phyloP scores from a whole-genome alignment of 2,113 vertebrate species.

The Gallinago media region DNA sequence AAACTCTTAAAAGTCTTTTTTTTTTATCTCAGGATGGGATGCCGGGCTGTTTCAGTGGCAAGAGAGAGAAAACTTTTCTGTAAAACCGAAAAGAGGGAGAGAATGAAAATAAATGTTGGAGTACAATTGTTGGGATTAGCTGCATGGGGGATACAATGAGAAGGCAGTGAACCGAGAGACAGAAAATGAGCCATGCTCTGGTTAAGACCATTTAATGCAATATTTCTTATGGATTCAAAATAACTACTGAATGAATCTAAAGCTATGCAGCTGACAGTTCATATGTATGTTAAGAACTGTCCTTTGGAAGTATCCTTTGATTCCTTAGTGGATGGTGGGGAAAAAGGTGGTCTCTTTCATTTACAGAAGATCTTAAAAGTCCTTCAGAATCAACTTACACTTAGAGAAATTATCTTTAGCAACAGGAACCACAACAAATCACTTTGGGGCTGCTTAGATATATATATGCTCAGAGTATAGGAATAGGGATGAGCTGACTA shows the following conservation, averaged over 20 bases:
- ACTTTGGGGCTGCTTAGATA: neutral
- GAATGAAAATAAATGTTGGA: neutral
- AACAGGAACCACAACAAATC: neutral
- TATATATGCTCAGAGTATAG: neutral
- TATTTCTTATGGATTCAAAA: neutral
- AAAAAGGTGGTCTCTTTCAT: neutral
- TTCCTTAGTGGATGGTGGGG: neutral
- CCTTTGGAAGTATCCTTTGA: neutral
- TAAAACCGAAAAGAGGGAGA: neutral
- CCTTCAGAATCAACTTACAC: neutral
- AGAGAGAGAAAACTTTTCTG: neutral
- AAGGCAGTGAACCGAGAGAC: neutral
- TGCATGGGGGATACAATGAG: rapidly evolving
- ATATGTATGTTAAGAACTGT: neutral
- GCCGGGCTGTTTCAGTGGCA: neutral
- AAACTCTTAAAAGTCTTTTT: neutral
- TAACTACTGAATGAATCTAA: neutral
- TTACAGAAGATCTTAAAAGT: neutral
- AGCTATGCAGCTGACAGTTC: neutral
- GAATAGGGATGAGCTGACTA: neutral
- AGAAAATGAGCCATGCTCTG: neutral
- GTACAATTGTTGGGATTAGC: neutral
- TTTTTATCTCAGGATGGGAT: rapidly evolving
- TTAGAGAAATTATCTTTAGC: neutral
- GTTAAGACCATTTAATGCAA: neutral